Percentiles rank a stretch among this genome's conserved stretches.
phyloP scores from a whole-genome alignment of 2,113 vertebrate genomes.

The Pseudorasbora parva region DNA sequence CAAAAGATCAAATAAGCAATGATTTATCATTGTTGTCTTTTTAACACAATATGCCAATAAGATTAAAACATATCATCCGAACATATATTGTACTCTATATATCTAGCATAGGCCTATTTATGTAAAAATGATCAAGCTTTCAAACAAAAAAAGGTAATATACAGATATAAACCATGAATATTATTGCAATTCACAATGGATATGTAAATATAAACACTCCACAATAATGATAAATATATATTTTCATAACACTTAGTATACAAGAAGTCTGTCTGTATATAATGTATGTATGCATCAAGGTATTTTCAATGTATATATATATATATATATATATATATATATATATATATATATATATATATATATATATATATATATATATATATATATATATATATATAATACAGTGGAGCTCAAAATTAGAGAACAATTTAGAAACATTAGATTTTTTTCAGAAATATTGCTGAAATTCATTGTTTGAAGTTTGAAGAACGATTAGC shows the following conservation, averaged over 20 bases:
- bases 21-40: constrained; percentile 61
- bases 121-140: constrained; percentile 65
- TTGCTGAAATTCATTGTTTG: too few species aligned
- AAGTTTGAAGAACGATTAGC: too few species aligned
- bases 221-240: constrained; percentile 58
- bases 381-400: too few species aligned
- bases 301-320: too few species aligned
- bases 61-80: constrained; percentile 72
- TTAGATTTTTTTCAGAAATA: too few species aligned
- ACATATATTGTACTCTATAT: constrained; percentile 64
- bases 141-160: constrained; percentile 49
- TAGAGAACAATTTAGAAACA: too few species aligned
- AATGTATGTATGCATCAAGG: not conserved
- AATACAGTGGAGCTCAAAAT: too few species aligned
- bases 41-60: constrained; percentile 76
- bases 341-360: too few species aligned
- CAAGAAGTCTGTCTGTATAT: constrained; percentile 33
- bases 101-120: constrained; percentile 63
- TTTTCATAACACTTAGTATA: constrained; percentile 39
- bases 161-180: constrained; percentile 62
- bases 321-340: too few species aligned
- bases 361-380: too few species aligned
- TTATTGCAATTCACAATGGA: constrained; percentile 74
- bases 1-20: constrained; percentile 68
- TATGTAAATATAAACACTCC: constrained; percentile 64